Percentiles rank a stretch among this genome's conserved stretches.
Conservation (phyloP, 2,888 invertebrate genomes). For the Pseudolycoriella hygida region DNA sequence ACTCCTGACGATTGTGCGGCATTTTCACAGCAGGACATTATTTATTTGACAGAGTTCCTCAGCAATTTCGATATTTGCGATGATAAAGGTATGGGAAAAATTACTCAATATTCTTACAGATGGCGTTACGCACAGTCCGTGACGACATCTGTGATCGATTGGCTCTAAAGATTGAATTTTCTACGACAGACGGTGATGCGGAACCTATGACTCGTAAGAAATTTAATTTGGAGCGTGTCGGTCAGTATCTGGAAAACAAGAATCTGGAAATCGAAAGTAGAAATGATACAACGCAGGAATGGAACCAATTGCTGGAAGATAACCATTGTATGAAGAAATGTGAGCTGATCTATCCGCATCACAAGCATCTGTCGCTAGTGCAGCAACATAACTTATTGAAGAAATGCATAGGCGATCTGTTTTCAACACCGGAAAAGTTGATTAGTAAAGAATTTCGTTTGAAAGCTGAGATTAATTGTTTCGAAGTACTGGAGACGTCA, state of each 20-base stretch:
- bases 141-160: not conserved
- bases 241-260: slow-evolving; percentile 71
- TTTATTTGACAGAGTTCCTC: slow-evolving; percentile 81
- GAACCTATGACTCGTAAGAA: slow-evolving; percentile 21
- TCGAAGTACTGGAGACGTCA: slow-evolving; percentile 18
- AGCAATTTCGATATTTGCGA: slow-evolving; percentile 52
- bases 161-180: too few relatives aligned
- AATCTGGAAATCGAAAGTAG: slow-evolving; percentile 47
- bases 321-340: slow-evolving; percentile 55
- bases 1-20: slow-evolving; percentile 67
- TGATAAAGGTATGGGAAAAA: not conserved
- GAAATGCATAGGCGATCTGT: slow-evolving; percentile 44
- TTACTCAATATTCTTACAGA: not conserved
- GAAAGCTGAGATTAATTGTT: slow-evolving; percentile 34
- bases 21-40: slow-evolving; percentile 75
- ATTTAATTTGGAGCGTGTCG: slow-evolving; percentile 76
- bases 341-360: slow-evolving; percentile 54
- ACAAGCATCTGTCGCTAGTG: slow-evolving; percentile 56
- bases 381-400: slow-evolving; percentile 63
- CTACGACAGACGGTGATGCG: too few relatives aligned
- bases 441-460: slow-evolving; percentile 43
- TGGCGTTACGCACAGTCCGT: too few relatives aligned
- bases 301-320: slow-evolving; percentile 57
- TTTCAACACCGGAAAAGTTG: slow-evolving; percentile 44
- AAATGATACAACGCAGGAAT: slow-evolving; percentile 40